Conservation (phyloP, 2,888 invertebrate species). For the Drosophila hamatofila region DNA sequence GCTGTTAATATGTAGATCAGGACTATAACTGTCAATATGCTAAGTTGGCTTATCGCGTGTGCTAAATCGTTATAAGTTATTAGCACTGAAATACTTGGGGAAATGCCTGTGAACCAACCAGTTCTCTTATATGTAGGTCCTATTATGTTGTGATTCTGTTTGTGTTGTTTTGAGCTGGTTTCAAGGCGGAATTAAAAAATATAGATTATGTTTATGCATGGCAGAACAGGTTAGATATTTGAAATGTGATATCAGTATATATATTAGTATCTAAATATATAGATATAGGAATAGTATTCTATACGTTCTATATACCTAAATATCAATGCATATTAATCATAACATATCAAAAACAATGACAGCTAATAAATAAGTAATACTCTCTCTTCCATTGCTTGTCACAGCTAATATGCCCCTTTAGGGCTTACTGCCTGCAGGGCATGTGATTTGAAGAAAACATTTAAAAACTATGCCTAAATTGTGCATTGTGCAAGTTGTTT, state of each 20-base stretch:
- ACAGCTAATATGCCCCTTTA: background rate
- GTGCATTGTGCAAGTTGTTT: conserved; percentile 31
- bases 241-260: background rate
- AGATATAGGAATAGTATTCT: no score
- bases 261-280: no score
- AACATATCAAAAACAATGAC: no score
- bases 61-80: conserved; percentile 8
- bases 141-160: background rate
- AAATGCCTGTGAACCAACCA: conserved; percentile 18
- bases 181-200: background rate
- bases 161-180: background rate
- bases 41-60: background rate
- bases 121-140: background rate
- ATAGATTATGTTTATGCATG: background rate
- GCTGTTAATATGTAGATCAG: conserved; percentile 7
- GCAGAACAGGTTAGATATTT: background rate
- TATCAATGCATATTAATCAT: no score
- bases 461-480: conserved; percentile 17
- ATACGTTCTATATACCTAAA: no score
- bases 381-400: background rate
- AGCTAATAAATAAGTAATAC: no score
- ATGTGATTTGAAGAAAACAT: background rate
- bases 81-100: conserved; percentile 1
- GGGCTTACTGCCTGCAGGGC: background rate
- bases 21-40: conserved; percentile 8